phyloP scores from a whole-genome alignment of 2,113 vertebrate genomes.

The Tautogolabrus adspersus region DNA sequence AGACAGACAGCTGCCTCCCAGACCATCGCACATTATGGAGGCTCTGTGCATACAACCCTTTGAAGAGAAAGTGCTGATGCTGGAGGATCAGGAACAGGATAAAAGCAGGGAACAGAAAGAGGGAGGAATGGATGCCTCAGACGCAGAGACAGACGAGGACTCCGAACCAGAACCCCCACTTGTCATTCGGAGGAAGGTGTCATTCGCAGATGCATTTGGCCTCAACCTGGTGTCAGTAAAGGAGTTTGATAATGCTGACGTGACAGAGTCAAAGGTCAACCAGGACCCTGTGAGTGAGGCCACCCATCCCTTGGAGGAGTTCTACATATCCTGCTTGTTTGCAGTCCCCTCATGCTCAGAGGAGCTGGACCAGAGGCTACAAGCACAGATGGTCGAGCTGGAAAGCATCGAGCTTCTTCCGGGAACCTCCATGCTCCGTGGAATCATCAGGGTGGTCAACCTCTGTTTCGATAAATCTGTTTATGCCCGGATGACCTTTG shows the following conservation, averaged over 20 bases:
- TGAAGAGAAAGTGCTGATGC: constrained; percentile 59
- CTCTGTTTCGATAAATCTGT: constrained; percentile 91
- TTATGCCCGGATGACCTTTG: constrained; percentile 88
- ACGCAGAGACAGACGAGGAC: constrained; percentile 87
- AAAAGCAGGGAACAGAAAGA: constrained; percentile 81
- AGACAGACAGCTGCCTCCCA: constrained; percentile 58
- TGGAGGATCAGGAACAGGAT: constrained; percentile 69
- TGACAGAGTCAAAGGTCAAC: constrained; percentile 60
- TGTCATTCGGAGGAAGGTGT: constrained; percentile 88
- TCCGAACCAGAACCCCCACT: constrained; percentile 74
- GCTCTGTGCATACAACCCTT: constrained; percentile 73
- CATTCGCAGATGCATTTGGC: constrained; percentile 96
- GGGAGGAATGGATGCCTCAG: constrained; percentile 79
- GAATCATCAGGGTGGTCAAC: constrained; percentile 91
- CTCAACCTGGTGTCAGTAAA: constrained; percentile 94
- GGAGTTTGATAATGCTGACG: constrained; percentile 89
- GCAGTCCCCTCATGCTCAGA: constrained; percentile 84
- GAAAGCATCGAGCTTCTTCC: constrained; percentile 89
- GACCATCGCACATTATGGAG: constrained; percentile 83
- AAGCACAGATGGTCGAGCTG: constrained; percentile 86
- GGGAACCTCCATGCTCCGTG: constrained; percentile 86
- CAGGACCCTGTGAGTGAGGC: constrained; percentile 64
- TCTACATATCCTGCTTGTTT: constrained; percentile 88
- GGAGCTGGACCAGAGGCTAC: constrained; percentile 87
- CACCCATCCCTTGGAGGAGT: constrained; percentile 81